These are phyloP conservation scores for Caenorhabditis doughertyi DNA, from an alignment of 2,888 invertebrate genomes.

Conservation along the genomic window DNA sequence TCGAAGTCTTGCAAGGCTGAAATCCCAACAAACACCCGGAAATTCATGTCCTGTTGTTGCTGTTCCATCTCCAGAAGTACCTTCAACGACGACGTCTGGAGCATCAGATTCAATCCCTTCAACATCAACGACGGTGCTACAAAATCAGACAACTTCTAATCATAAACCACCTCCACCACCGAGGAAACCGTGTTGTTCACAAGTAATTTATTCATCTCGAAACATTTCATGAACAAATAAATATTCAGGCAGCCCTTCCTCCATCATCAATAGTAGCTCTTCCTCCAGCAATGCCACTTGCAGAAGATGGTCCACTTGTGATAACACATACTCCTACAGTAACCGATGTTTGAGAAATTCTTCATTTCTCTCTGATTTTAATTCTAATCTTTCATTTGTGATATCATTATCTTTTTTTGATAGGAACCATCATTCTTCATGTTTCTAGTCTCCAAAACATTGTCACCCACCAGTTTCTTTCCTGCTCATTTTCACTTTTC, in stretches of 20 bases:
- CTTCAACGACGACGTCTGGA: conserved; percentile 32
- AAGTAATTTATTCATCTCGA: conserved; percentile 49
- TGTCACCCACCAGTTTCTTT: conserved; percentile 50
- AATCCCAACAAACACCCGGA: conserved; percentile 54
- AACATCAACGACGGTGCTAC: conserved; percentile 14
- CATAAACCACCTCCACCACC: conserved; percentile 73
- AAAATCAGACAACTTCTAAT: conserved; percentile 17
- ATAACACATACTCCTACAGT: conserved; percentile 74
- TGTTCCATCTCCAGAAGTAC: conserved; percentile 33
- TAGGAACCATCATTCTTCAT: conserved; percentile 41
- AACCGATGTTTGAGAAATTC: conserved; percentile 71
- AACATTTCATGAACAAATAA: neutral
- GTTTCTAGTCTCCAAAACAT: conserved; percentile 11
- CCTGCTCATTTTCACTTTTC: conserved; percentile 67
- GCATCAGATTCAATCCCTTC: conserved; percentile 17
- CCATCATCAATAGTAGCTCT: conserved; percentile 71
- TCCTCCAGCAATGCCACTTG: conserved; percentile 72
- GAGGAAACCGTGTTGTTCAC: conserved; percentile 72
- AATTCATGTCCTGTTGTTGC: conserved; percentile 31
- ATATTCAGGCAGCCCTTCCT: conserved; percentile 68
- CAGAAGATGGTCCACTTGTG: conserved; percentile 74
- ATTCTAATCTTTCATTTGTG: conserved; percentile 35
- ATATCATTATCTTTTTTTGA: conserved; percentile 45
- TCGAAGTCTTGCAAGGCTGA: conserved; percentile 65
- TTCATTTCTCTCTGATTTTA: neutral